Evolutionary conservation across 1,140 invertebrate species (phyloP).

Genomic region (Eulimnadia texana): DNA sequence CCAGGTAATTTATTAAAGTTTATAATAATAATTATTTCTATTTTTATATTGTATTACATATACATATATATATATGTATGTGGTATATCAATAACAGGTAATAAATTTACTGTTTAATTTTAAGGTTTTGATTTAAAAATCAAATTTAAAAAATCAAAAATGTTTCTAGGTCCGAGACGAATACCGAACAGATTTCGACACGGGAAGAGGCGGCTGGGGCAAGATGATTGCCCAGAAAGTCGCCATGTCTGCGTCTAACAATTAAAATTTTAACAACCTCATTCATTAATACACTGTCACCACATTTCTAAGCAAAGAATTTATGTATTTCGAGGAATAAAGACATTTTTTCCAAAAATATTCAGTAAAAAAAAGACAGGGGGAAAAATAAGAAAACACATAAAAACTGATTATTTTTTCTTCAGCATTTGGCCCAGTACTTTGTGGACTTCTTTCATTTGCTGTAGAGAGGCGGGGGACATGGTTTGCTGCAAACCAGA

Average conservation of each 20-base stretch:
- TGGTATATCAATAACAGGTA: too few relatives aligned
- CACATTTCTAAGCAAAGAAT: constrained; percentile 2
- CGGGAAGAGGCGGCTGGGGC: constrained; percentile 89
- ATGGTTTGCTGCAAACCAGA: not conserved
- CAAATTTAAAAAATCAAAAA: too few relatives aligned
- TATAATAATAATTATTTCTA: not conserved
- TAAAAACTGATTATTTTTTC: not conserved
- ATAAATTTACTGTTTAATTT: not conserved
- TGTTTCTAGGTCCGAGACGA: constrained; percentile 93
- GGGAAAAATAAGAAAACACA: not conserved
- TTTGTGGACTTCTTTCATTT: not conserved
- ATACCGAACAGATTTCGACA: constrained; percentile 93
- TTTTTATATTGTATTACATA: not conserved
- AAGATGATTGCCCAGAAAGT: constrained; percentile 75
- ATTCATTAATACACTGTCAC: too few relatives aligned
- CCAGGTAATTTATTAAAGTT: constrained; percentile 54
- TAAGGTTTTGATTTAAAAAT: constrained; percentile 2
- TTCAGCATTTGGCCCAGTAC: not conserved
- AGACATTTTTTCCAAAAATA: too few relatives aligned
- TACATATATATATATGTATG: too few relatives aligned
- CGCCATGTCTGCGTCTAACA: constrained; percentile 9
- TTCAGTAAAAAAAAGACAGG: not conserved
- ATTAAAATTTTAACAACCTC: not conserved
- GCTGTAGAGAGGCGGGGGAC: not conserved
- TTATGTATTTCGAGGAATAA: too few relatives aligned